phyloP scores from a whole-genome alignment of 2,797 vertebrate species.

The Salmo trutta region DNA sequence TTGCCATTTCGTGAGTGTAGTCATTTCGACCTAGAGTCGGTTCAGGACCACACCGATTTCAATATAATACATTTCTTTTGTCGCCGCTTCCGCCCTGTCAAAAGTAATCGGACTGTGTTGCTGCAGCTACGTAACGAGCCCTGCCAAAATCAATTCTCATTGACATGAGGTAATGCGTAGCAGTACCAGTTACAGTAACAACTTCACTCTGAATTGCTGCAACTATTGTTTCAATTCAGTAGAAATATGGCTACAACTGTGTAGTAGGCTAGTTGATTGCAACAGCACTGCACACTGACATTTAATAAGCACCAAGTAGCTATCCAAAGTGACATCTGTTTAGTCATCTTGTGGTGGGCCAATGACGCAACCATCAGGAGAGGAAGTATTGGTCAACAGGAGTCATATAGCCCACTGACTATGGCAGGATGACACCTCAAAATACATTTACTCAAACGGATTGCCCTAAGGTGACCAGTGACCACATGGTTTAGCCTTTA shows the following conservation, averaged over 20 bases:
- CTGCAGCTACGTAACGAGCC: not conserved
- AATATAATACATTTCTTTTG: not conserved
- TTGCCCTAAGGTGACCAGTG: not conserved
- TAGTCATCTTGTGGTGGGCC: slow-evolving; percentile 40
- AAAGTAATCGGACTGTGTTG: not conserved
- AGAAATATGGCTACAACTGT: not conserved
- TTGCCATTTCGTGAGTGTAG: not conserved
- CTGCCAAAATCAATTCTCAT: not conserved
- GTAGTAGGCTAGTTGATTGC: not conserved
- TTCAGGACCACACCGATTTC: not conserved
- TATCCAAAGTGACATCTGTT: slow-evolving; percentile 36
- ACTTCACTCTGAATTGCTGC: not conserved
- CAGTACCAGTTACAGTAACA: not conserved
- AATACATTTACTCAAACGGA: not conserved
- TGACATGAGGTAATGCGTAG: not conserved
- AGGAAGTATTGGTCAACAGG: slow-evolving; percentile 31
- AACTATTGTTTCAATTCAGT: not conserved
- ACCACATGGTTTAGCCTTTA: not conserved
- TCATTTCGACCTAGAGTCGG: not conserved
- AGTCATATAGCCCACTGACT: slow-evolving; percentile 9
- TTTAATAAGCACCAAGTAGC: not conserved
- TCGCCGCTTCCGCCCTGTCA: slow-evolving; percentile 1
- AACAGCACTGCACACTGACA: not conserved
- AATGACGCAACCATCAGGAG: slow-evolving; percentile 50
- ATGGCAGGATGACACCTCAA: slow-evolving; percentile 2